Evolutionary conservation across 2,797 vertebrate genomes (phyloP).

Genomic region (Alauda arvensis): DNA sequence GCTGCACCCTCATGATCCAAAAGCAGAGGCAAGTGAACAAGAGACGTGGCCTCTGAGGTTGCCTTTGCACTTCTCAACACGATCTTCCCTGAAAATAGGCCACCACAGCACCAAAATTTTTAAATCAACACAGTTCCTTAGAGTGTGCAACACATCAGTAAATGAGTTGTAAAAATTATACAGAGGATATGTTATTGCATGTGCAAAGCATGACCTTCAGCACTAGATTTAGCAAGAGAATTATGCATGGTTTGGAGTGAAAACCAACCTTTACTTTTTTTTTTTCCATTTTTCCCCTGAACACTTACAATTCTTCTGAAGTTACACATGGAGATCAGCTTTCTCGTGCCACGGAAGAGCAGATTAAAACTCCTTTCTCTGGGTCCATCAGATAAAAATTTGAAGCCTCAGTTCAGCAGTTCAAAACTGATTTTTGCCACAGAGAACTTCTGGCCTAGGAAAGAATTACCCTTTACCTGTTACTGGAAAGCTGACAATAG

Average conservation of each 20-base stretch:
- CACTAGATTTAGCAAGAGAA: background rate
- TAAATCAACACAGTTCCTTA: background rate
- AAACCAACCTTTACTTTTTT: background rate
- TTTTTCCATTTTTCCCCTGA: rapidly evolving
- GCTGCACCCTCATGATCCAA: background rate
- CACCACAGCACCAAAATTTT: background rate
- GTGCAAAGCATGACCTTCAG: background rate
- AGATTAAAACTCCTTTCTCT: background rate
- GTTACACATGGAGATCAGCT: too few species aligned
- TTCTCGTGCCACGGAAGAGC: rapidly evolving
- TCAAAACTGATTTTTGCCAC: background rate
- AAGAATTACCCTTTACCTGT: background rate
- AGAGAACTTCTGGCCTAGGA: background rate
- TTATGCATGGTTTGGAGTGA: background rate
- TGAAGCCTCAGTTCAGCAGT: background rate
- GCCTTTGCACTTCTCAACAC: background rate
- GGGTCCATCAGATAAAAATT: background rate
- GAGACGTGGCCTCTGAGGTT: rapidly evolving
- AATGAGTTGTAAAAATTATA: background rate
- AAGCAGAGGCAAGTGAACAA: background rate
- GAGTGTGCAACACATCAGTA: background rate
- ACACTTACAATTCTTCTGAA: too few species aligned
- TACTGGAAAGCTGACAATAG: background rate
- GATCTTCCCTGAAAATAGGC: background rate
- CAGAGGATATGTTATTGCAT: rapidly evolving